Evolutionary conservation across 1,140 invertebrate species (phyloP), one percentile per base, ranked within the genome.

Genomic region (Ptiloglossa arizonensis): DNA sequence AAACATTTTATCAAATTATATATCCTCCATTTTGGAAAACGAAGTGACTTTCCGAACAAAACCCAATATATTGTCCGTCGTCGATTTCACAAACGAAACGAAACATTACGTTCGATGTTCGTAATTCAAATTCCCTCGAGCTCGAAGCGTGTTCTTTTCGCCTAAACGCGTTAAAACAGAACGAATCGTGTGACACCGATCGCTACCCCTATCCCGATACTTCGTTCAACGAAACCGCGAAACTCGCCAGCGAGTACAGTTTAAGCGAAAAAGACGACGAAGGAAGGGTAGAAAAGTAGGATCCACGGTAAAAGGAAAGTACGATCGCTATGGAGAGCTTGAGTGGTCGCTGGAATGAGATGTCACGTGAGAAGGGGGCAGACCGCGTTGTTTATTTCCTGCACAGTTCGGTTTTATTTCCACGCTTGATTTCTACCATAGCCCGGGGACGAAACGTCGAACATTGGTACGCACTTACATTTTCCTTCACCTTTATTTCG

Each of bases 191-290:
- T n/a, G 11, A 27, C 32, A 27, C 46, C n/a, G n/a, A n/a, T n/a
- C n/a, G n/a, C n/a, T n/a, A n/a, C n/a, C n/a, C 46, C 57, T 22
- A 9, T n/a, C 9, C 38, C 24, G 44, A 56, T 74, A 19, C 48
- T n/a, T 24, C 19, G 71, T 52, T 27, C 56, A 54, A 67, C 38
- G 50, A 15, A 56, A 66, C 19, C 38, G 52, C 27, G n/a, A 24
- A 24, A 2, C 2, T 38, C 5, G 17, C 9, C 46, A 17, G 24
- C 24, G 19, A 35, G 48, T 15, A 29, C n/a, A 24, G 38, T 32
- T 57, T 75, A 75, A 75, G 52, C 67, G 27, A 75, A 41, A 75
- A 68, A 68, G 63, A 59, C 38, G 72, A 48, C n/a, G 52, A 24
- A 6, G n/a, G 52, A 8, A n/a, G 24, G 63, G 27, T 17, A 3